Conservation (phyloP, 2,113 vertebrate species). For the Spermophilus dauricus region DNA sequence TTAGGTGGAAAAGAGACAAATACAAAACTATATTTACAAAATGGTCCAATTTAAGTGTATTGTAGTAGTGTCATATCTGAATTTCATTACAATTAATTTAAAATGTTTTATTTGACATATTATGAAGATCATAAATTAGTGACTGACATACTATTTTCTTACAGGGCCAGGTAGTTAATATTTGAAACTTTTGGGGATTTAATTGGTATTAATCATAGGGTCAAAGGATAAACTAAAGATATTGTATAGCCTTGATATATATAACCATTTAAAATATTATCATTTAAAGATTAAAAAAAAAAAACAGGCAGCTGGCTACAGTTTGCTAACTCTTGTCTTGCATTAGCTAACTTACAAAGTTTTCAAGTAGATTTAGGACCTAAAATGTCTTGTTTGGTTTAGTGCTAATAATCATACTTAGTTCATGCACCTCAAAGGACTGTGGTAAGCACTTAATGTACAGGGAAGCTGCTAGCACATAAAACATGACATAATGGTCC, state of each 20-base stretch:
- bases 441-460: background rate
- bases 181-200: background rate
- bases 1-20: slow-evolving; percentile 11
- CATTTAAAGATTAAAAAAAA: background rate
- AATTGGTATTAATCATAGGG: background rate
- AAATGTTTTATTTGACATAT: slow-evolving; percentile 25
- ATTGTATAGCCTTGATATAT: background rate
- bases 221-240: background rate
- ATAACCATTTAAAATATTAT: background rate
- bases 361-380: background rate
- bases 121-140: slow-evolving; percentile 13
- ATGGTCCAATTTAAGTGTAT: background rate
- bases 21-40: background rate
- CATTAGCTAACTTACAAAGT: background rate
- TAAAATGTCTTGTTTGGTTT: background rate
- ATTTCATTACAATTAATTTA: background rate
- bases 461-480: background rate
- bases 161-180: background rate
- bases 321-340: background rate
- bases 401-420: background rate
- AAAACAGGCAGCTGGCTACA: background rate
- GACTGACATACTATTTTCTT: background rate
- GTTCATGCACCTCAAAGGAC: background rate
- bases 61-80: background rate
- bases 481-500: no score